Conservation (phyloP, 2,888 invertebrate genomes). For the Cosmia pyralina region DNA sequence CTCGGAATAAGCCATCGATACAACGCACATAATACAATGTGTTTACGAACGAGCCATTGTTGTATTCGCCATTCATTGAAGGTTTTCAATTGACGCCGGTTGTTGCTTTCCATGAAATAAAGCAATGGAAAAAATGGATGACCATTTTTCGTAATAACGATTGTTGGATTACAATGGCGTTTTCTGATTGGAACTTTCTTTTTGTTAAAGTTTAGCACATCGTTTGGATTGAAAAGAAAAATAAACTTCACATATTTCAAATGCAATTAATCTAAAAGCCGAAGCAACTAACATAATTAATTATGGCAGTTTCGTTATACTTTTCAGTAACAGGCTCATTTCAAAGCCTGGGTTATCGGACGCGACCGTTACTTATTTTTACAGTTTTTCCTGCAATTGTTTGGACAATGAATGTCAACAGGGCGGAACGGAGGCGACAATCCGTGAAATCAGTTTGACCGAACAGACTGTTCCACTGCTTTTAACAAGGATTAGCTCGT, state of each 20-base stretch:
- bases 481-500: slow-evolving; percentile 43
- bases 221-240: slow-evolving; percentile 21
- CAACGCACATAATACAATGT: slow-evolving; percentile 44
- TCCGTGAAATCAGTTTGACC: slow-evolving; percentile 73
- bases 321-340: slow-evolving; percentile 30
- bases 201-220: slow-evolving; percentile 17
- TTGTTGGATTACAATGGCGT: slow-evolving; percentile 37
- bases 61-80: slow-evolving; percentile 53
- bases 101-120: slow-evolving; percentile 46
- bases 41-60: slow-evolving; percentile 52
- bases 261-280: slow-evolving; percentile 6
- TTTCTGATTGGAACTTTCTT: slow-evolving; percentile 34
- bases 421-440: slow-evolving; percentile 71
- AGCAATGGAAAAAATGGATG: slow-evolving; percentile 42
- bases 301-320: not conserved
- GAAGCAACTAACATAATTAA: not conserved
- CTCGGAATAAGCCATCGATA: slow-evolving; percentile 54
- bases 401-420: slow-evolving; percentile 70
- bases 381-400: slow-evolving; percentile 61
- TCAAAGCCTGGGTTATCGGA: slow-evolving; percentile 29
- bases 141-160: slow-evolving; percentile 32
- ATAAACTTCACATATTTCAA: slow-evolving; percentile 9
- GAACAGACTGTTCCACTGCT: slow-evolving; percentile 54
- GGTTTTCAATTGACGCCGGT: slow-evolving; percentile 47
- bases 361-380: slow-evolving; percentile 59